Evolutionary conservation across 1,140 invertebrate species (phyloP).

Genomic region (Chrysopa pallens): DNA sequence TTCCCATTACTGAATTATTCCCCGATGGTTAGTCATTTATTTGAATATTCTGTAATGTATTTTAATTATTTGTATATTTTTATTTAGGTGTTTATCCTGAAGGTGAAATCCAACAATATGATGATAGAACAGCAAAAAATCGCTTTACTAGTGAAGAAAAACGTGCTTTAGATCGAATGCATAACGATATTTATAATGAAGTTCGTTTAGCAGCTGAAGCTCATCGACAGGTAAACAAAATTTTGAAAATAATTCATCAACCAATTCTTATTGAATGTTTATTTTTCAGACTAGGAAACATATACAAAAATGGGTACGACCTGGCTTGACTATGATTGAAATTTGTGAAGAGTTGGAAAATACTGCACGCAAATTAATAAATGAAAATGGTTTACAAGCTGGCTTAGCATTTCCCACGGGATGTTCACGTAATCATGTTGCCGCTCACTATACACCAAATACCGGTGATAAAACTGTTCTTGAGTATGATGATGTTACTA

Average conservation of each 20-base stretch:
- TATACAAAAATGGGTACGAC: conserved; percentile 82
- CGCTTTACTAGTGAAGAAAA: conserved; percentile 85
- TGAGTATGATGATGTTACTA: conserved; percentile 93
- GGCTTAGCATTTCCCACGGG: conserved; percentile 98
- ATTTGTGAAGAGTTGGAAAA: conserved; percentile 95
- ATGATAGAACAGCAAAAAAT: conserved; percentile 72
- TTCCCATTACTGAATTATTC: conserved; percentile 73
- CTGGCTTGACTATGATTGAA: conserved; percentile 98
- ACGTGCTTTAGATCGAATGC: conserved; percentile 56
- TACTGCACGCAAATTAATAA: conserved; percentile 78
- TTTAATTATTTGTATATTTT: background rate
- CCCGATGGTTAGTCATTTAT: conserved; percentile 47
- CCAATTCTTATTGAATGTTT: conserved; percentile 1
- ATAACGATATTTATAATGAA: conserved; percentile 87
- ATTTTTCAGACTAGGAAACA: conserved; percentile 57
- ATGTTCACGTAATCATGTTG: conserved; percentile 95
- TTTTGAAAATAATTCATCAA: background rate
- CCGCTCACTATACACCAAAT: conserved; percentile 99
- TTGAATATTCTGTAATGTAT: conserved; percentile 4
- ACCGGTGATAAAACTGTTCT: conserved; percentile 92
- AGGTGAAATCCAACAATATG: conserved; percentile 69
- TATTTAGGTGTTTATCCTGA: conserved; percentile 46
- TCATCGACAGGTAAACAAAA: conserved; percentile 56
- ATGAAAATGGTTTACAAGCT: conserved; percentile 88
- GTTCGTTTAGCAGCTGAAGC: conserved; percentile 91